Conservation (phyloP, 2,797 vertebrate species). For the Enteromius radiatus region DNA sequence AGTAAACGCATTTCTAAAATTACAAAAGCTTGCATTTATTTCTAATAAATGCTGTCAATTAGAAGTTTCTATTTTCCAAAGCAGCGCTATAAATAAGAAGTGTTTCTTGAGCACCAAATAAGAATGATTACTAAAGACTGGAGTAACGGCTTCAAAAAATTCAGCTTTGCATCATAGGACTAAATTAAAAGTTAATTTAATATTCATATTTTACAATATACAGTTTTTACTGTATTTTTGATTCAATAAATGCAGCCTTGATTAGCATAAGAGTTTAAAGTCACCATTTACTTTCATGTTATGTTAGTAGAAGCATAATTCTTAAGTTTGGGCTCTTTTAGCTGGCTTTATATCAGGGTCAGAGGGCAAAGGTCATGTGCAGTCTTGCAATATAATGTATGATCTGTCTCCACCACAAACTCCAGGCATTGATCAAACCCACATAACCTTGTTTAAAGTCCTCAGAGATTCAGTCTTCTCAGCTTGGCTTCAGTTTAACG, state of each 20-base stretch:
- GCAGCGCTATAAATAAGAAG: not conserved
- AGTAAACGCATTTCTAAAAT: not conserved
- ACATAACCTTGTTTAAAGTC: slow-evolving; percentile 12
- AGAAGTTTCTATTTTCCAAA: not conserved
- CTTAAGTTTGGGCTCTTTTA: not conserved
- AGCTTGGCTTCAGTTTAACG: not conserved
- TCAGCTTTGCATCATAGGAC: not conserved
- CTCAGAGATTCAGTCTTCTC: not conserved
- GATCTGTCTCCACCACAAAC: not conserved
- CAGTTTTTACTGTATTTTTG: not conserved
- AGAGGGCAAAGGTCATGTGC: not conserved
- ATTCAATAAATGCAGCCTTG: not conserved
- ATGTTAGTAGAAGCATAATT: not conserved
- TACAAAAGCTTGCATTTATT: no score
- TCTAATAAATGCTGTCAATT: no score
- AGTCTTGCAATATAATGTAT: slow-evolving; percentile 14
- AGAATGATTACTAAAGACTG: not conserved
- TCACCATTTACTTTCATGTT: not conserved
- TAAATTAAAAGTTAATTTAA: not conserved
- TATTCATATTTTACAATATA: not conserved
- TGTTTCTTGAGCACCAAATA: not conserved
- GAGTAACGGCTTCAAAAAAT: not conserved
- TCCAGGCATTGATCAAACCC: slow-evolving; percentile 2
- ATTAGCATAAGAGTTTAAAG: not conserved
- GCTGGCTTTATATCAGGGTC: not conserved